phyloP scores from a whole-genome alignment of 92 coral and sea anemone genomes.

The Metridium senile region DNA sequence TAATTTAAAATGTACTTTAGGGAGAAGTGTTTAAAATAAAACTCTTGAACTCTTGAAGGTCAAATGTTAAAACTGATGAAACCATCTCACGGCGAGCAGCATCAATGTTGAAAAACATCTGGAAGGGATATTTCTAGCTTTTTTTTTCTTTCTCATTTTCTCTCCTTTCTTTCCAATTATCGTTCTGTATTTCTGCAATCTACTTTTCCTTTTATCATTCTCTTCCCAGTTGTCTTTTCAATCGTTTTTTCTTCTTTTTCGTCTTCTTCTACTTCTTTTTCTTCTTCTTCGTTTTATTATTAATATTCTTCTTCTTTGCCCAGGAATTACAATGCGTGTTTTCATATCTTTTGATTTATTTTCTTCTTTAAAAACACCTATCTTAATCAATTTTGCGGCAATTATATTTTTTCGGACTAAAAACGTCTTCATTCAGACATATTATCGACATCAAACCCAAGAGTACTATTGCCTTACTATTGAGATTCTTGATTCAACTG shows the following conservation, averaged over 20 bases:
- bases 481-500: too few relatives aligned
- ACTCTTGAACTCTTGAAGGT: not conserved
- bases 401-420: too few relatives aligned
- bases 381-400: too few relatives aligned
- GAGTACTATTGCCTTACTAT: too few relatives aligned
- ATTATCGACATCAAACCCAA: too few relatives aligned
- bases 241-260: not conserved
- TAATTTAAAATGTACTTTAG: slow-evolving; percentile 7
- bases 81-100: not conserved
- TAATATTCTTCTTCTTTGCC: not conserved
- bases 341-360: too few relatives aligned
- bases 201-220: too few relatives aligned
- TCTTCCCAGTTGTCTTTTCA: not conserved
- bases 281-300: not conserved
- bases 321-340: too few relatives aligned
- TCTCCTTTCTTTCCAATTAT: not conserved
- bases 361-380: too few relatives aligned
- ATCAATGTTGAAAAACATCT: not conserved
- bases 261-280: not conserved
- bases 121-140: not conserved
- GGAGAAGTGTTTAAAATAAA: slow-evolving; percentile 5
- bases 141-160: not conserved
- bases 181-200: too few relatives aligned
- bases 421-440: too few relatives aligned
- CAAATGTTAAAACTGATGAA: not conserved